A percentile compares a stretch with the other conserved stretches of the same genome.
These are phyloP conservation scores for Polydrusus tereticollis DNA, from an alignment of 2,888 invertebrate genomes.

Conservation along the genomic window DNA sequence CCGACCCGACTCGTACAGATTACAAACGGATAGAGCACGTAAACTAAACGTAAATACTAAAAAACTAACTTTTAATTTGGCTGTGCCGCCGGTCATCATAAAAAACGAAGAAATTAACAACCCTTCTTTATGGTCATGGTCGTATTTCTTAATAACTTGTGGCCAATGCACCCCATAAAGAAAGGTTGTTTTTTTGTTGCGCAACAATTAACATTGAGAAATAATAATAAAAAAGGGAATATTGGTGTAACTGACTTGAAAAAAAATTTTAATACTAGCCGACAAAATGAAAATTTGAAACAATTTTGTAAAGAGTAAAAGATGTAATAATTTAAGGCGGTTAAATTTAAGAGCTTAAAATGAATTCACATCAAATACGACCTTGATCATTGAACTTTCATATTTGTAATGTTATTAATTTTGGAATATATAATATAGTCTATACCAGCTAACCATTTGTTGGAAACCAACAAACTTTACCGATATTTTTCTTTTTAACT, in stretches of 20 bases:
- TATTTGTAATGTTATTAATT: too few species aligned
- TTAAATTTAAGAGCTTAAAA: too few species aligned
- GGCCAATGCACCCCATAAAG: constrained; percentile 35
- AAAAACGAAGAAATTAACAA: constrained; percentile 16
- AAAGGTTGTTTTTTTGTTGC: constrained; percentile 42
- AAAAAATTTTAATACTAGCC: constrained; percentile 15
- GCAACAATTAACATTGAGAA: constrained; percentile 27
- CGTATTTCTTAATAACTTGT: constrained; percentile 41
- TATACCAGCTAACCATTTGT: too few species aligned
- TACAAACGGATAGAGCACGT: background rate
- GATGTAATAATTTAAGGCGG: too few species aligned
- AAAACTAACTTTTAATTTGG: constrained; percentile 16
- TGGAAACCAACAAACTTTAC: too few species aligned
- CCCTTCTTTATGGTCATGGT: constrained; percentile 30
- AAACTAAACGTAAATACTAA: background rate
- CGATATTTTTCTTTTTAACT: too few species aligned
- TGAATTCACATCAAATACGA: too few species aligned
- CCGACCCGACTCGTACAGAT: background rate
- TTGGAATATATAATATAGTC: too few species aligned
- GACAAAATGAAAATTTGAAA: background rate
- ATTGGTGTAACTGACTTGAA: background rate
- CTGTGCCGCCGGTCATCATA: constrained; percentile 1
- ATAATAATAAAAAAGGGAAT: constrained; percentile 32
- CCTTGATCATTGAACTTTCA: too few species aligned
- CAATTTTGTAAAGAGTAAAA: too few species aligned